Percentiles rank a stretch among this genome's conserved stretches.
phyloP scores from a whole-genome alignment of 2,113 vertebrate genomes.

The Salvelinus alpinus region DNA sequence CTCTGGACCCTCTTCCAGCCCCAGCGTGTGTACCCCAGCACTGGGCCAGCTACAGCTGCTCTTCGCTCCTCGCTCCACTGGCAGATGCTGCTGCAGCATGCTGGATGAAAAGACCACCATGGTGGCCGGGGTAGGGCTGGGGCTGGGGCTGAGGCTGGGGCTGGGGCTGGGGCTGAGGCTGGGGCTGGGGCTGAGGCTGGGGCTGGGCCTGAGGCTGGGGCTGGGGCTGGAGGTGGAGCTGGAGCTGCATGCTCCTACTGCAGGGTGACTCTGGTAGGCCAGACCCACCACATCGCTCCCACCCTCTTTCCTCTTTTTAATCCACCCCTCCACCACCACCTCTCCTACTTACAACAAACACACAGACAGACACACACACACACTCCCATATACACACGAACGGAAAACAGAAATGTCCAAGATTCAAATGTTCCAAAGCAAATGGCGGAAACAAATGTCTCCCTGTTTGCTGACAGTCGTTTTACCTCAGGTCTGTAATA shows the following conservation, averaged over 20 bases:
- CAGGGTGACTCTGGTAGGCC: slow-evolving; percentile 61
- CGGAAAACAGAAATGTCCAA: slow-evolving; percentile 71
- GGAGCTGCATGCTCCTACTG: slow-evolving; percentile 38
- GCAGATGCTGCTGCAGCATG: slow-evolving; percentile 90
- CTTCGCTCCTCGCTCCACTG: slow-evolving; percentile 58
- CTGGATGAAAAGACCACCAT: slow-evolving; percentile 77
- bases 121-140: slow-evolving; percentile 53
- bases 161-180: not conserved
- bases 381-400: slow-evolving; percentile 22
- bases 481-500: slow-evolving; percentile 84
- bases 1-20: slow-evolving; percentile 76
- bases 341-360: slow-evolving; percentile 45
- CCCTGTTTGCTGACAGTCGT: slow-evolving; percentile 75
- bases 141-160: not conserved
- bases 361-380: slow-evolving; percentile 27
- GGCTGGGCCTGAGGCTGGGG: too few relatives aligned
- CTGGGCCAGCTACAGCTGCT: slow-evolving; percentile 19
- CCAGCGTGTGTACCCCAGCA: slow-evolving; percentile 66
- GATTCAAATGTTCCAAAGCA: slow-evolving; percentile 74
- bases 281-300: slow-evolving; percentile 53
- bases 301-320: slow-evolving; percentile 37
- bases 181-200: not conserved
- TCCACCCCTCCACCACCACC: slow-evolving; percentile 33
- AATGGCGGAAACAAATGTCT: slow-evolving; percentile 76
- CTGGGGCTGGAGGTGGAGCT: too few relatives aligned